Conservation (phyloP, 2,888 invertebrate species). For the Drosophila cognata region DNA sequence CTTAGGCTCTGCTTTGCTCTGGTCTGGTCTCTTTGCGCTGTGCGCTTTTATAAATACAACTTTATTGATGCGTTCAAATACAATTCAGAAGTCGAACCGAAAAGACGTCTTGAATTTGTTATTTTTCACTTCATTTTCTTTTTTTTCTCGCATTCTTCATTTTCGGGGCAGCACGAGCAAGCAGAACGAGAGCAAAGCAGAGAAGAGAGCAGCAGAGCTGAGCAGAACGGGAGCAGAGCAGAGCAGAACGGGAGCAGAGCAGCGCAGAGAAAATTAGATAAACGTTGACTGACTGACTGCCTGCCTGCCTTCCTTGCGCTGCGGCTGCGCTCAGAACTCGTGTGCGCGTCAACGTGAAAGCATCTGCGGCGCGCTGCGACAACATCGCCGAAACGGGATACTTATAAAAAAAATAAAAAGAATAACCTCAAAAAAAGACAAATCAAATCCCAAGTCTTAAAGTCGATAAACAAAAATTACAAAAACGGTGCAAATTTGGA, state of each 20-base stretch:
- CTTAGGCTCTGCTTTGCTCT: slow-evolving; percentile 31
- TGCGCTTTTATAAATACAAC: slow-evolving; percentile 83
- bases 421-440: slow-evolving; percentile 17
- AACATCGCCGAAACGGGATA: slow-evolving; percentile 24
- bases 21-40: slow-evolving; percentile 43
- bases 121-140: slow-evolving; percentile 41
- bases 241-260: slow-evolving; percentile 30
- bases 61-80: slow-evolving; percentile 79
- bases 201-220: slow-evolving; percentile 21
- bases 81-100: slow-evolving; percentile 65
- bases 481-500: slow-evolving; percentile 40
- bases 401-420: slow-evolving; percentile 26
- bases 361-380: slow-evolving; percentile 69
- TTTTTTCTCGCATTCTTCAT: slow-evolving; percentile 35
- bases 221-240: slow-evolving; percentile 26
- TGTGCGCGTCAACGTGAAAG: slow-evolving; percentile 81
- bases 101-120: slow-evolving; percentile 67
- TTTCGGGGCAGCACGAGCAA: slow-evolving; percentile 20
- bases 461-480: slow-evolving; percentile 21
- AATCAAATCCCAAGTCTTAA: slow-evolving; percentile 9
- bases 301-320: slow-evolving; percentile 53
- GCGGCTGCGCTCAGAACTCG: slow-evolving; percentile 82
- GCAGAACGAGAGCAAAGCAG: slow-evolving; percentile 18
- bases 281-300: slow-evolving; percentile 16
- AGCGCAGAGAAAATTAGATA: slow-evolving; percentile 52